Base-by-base conservation (phyloP, 2,113 vertebrate species). In the Hippocampus zosterae region DNA sequence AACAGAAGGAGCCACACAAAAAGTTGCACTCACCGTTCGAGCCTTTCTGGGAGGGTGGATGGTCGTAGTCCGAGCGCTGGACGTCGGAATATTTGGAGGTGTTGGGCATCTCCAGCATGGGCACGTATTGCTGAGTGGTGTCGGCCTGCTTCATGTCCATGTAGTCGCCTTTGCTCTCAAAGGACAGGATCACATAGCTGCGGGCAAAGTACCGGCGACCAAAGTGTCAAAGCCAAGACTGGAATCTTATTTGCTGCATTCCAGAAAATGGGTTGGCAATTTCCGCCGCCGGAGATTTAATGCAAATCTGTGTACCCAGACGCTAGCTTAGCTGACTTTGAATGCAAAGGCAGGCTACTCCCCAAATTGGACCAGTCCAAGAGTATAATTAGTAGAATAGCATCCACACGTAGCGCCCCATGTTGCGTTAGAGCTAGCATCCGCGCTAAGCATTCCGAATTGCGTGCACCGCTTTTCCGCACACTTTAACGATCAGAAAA, bases 141-240 rank as follows among this genome's bases (percentile, higher is more conserved):
- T 98, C 96, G 1, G 91, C 94, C 84, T 98, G 96, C 88, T 98
- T 99, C 97, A 99, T 99, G 80, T 99, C 97, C 97, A 99, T 98
- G 82, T 99, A 99, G 84, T 98, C 96, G 3, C 93, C 94, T 73
- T 94, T 97, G 84, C 95, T 93, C 91, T 98, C 96, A 70, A 99
- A 99, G 16, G 97, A 99, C 72, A 99, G 79, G 89, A 99, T 98
- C 80, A 99, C 97, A 6, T 99, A 99, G 78, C 97, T 99, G 87
- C 42, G 85, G 33, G 80, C 79, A 69, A 37, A 81, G 23, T n/a
- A 65, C 29, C 80, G 77, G 78, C 73, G 40, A 75, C 16, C 52
- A 52, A 52, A 60, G 52, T 64, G 63, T 65, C 63, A 65, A 25
- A 23, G 7, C 23, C 63, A 8, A 27, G 63, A 46, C 63, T 23